Conservation (phyloP, 2,797 vertebrate species). For the Notolepis coatsorum region DNA sequence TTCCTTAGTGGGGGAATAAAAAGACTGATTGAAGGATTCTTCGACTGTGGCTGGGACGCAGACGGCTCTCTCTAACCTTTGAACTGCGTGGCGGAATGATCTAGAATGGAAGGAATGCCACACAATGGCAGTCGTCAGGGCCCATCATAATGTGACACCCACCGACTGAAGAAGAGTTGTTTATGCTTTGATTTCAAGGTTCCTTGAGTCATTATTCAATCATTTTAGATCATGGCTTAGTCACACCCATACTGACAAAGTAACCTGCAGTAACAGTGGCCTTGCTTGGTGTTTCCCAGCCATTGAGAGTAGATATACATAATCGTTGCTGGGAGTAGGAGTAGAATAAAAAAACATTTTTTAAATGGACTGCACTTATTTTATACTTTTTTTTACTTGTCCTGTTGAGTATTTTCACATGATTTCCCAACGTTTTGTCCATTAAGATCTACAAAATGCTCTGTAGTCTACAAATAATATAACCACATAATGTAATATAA, state of each 20-base stretch:
- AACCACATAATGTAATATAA: no score
- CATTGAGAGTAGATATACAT: slow-evolving; percentile 48
- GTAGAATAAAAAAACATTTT: no score
- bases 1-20: not conserved
- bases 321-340: slow-evolving; percentile 51
- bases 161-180: slow-evolving; percentile 28
- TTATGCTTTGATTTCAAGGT: slow-evolving; percentile 42
- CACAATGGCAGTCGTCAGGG: not conserved
- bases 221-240: slow-evolving; percentile 65
- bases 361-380: no score
- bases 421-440: not conserved
- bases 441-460: not conserved
- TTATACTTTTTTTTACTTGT: slow-evolving; percentile 18
- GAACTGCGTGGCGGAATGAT: slow-evolving; percentile 14
- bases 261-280: slow-evolving; percentile 25
- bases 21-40: not conserved
- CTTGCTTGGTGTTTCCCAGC: slow-evolving; percentile 52
- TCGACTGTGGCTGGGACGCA: not conserved
- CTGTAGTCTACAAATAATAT: no score
- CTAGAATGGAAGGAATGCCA: slow-evolving; percentile 45
- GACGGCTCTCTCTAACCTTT: slow-evolving; percentile 1
- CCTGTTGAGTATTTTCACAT: slow-evolving; percentile 2
- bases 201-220: slow-evolving; percentile 61
- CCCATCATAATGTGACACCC: slow-evolving; percentile 38
- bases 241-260: slow-evolving; percentile 36